Evolutionary conservation across 2,797 vertebrate genomes (phyloP).

Genomic region (Poeciliopsis presidionis): DNA sequence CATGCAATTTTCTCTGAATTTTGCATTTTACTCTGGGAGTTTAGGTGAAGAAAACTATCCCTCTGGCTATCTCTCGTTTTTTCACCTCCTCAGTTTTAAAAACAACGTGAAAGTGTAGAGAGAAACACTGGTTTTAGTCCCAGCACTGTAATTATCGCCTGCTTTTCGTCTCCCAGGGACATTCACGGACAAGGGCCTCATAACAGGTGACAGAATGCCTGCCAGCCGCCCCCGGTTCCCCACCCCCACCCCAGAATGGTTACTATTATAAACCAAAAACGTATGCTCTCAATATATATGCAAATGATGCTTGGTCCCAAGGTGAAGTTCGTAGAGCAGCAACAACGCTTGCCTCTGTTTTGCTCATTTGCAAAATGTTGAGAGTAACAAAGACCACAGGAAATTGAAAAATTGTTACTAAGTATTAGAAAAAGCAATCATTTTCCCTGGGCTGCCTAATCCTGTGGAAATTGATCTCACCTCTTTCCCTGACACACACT

Average conservation of each 20-base stretch:
- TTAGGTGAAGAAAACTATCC: constrained; percentile 28
- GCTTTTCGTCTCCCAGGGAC: constrained; percentile 78
- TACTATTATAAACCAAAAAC: constrained; percentile 88
- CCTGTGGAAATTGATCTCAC: constrained; percentile 83
- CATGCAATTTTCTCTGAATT: constrained; percentile 61
- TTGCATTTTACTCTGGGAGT: constrained; percentile 36
- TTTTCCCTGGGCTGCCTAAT: constrained; percentile 82
- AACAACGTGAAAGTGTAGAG: constrained; percentile 64
- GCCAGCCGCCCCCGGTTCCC: constrained; percentile 75
- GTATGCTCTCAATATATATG: constrained; percentile 93
- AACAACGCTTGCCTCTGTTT: constrained; percentile 79
- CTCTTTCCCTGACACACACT: constrained; percentile 73
- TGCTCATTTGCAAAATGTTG: constrained; percentile 85
- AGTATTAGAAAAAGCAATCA: constrained; percentile 85
- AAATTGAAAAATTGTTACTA: constrained; percentile 86
- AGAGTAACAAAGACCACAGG: constrained; percentile 82
- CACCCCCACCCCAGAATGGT: constrained; percentile 73
- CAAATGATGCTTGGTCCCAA: constrained; percentile 85
- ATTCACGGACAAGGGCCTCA: constrained; percentile 80
- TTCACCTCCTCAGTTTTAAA: constrained; percentile 54
- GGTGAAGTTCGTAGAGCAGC: constrained; percentile 81
- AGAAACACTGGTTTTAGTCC: constrained; percentile 75
- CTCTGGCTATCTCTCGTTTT: constrained; percentile 55
- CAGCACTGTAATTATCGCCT: constrained; percentile 80
- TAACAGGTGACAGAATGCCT: constrained; percentile 83